Conservation (phyloP, 2,888 invertebrate species). For the Diarsia brunnea region DNA sequence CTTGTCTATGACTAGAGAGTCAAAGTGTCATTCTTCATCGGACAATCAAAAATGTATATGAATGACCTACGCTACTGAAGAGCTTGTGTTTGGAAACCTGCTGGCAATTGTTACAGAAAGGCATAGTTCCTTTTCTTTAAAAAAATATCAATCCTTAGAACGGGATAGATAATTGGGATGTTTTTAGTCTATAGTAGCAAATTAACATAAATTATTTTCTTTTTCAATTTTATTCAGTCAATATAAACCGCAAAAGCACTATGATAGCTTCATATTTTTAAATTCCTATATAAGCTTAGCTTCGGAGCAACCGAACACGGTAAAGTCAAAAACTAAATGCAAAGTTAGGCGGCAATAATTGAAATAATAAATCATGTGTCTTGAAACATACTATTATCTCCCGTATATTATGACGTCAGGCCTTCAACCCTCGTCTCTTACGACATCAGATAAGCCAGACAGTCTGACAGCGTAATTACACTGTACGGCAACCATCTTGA, state of each 20-base stretch:
- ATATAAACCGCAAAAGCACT: neutral
- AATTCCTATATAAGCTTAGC: neutral
- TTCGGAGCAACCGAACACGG: neutral
- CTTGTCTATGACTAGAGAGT: neutral
- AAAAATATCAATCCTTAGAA: neutral
- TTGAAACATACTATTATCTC: slow-evolving; percentile 46
- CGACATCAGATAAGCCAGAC: slow-evolving; percentile 48
- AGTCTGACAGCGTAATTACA: slow-evolving; percentile 50
- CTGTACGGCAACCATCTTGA: slow-evolving; percentile 32
- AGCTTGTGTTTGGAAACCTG: neutral
- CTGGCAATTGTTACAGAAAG: neutral
- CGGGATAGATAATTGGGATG: neutral
- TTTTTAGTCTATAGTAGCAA: too few species aligned
- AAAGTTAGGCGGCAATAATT: slow-evolving; percentile 39
- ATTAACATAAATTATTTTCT: too few species aligned
- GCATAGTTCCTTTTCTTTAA: neutral
- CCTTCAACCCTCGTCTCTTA: slow-evolving; percentile 64
- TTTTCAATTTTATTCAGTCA: neutral
- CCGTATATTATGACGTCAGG: slow-evolving; percentile 54
- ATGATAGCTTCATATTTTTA: neutral
- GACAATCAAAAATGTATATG: neutral
- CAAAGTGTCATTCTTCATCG: neutral
- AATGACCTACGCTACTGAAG: neutral
- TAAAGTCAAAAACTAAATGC: neutral
- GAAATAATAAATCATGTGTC: slow-evolving; percentile 64